Conservation (phyloP, 2,888 invertebrate genomes). For the Drosophila quinaria region DNA sequence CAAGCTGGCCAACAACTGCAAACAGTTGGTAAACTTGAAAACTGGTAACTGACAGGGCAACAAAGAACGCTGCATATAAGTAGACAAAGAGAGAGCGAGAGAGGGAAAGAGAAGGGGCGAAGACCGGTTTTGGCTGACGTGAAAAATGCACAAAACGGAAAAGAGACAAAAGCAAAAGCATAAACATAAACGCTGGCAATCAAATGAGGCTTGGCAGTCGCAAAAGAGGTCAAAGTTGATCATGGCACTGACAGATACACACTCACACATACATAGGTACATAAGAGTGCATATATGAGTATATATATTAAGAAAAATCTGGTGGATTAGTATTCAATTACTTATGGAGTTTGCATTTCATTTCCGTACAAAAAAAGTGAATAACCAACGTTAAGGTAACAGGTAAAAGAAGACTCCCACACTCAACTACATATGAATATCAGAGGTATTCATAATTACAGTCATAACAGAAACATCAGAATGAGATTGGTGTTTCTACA, state of each 20-base stretch:
- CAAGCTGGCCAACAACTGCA: constrained; percentile 54
- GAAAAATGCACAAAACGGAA: constrained; percentile 70
- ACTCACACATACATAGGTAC: constrained; percentile 8
- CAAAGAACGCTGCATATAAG: neutral
- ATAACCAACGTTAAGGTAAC: neutral
- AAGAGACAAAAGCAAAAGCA: constrained; percentile 47
- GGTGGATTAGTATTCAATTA: constrained; percentile 2
- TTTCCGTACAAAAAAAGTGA: neutral
- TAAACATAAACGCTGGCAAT: constrained; percentile 76
- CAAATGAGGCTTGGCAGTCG: constrained; percentile 72
- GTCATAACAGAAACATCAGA: constrained; percentile 29
- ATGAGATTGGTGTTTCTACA: constrained; percentile 27
- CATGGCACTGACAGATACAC: constrained; percentile 37
- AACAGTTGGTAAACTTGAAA: constrained; percentile 74
- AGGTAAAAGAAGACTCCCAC: constrained; percentile 9
- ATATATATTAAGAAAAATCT: neutral
- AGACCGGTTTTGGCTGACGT: constrained; percentile 68
- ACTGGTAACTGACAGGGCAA: constrained; percentile 62
- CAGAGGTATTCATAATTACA: constrained; percentile 8
- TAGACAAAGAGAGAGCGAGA: neutral
- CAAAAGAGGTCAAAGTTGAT: constrained; percentile 80
- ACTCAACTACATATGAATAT: neutral
- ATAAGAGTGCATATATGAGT: neutral
- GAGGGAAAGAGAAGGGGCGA: constrained; percentile 9
- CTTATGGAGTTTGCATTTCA: neutral